Base-by-base conservation (phyloP, 2,797 vertebrate species). In the Ptychadena robeensis region DNA sequence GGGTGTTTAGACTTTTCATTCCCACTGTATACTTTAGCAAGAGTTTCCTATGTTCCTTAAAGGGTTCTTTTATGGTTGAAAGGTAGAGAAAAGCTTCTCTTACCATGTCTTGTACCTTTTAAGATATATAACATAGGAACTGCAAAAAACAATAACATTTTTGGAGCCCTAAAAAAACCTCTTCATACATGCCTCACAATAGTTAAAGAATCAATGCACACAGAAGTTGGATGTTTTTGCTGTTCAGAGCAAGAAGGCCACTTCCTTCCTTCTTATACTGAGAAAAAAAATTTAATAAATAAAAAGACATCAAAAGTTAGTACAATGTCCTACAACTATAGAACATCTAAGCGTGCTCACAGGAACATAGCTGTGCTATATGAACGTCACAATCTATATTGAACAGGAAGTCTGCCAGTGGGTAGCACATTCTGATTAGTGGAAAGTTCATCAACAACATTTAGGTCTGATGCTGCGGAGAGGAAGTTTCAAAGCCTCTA, bases 251-350 rank as follows among this genome's bases (percentile, higher is more conserved):
- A 30, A 83, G 28, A 66, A 72, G 38, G 57, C 57, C 37, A 78
- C 68, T 72, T 83, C 74, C 81, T 83, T 78, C 67, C 73, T 82
- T 82, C 70, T 40, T 25, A 22, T 44, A 22, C 22, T 53, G 44
- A 15, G 22, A 53, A 53, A 53, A 53, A 53, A 53, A 35, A n/a
- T n/a, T n/a, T n/a, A n/a, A n/a, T n/a, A n/a, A n/a, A 35, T 3
- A 35, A 35, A 35, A 81, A 44, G 27, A 35, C 37, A 34, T 35
- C 63, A 74, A 73, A 76, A 61, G 65, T 25, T 53, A 65, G 34
- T 63, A 25, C 27, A 63, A 44, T 82, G 73, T 71, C 38, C 81
- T 82, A 35, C 34, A 68, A 68, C 22, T 65, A 48, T 3, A 64
- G 37, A 77, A 38, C 35, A 31, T 28, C 34, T 28, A 15, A 65